phyloP scores from a whole-genome alignment of 1,140 invertebrate species.

The Elysia chlorotica region DNA sequence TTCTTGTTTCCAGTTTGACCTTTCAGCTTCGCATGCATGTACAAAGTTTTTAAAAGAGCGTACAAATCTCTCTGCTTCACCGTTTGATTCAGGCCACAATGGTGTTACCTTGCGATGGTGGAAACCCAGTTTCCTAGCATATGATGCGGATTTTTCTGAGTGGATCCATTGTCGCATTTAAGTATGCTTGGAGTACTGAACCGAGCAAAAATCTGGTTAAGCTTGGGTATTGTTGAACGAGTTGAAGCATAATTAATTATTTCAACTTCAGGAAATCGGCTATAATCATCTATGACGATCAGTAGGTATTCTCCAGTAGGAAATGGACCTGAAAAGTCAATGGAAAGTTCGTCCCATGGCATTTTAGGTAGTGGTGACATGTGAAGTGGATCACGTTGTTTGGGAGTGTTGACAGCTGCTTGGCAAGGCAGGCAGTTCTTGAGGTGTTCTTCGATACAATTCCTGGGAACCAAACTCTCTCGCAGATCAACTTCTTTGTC shows the following conservation, averaged over 20 bases:
- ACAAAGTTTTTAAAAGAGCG: background rate
- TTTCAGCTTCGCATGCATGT: background rate
- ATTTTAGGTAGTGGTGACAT: background rate
- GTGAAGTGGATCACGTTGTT: background rate
- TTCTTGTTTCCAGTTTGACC: background rate
- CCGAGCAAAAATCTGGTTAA: background rate
- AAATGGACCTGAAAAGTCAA: background rate
- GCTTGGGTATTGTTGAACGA: background rate
- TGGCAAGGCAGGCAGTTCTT: background rate
- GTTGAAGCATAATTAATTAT: background rate
- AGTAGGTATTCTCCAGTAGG: background rate
- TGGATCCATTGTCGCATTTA: background rate
- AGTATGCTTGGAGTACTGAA: background rate
- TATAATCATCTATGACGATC: background rate
- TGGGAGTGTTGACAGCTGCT: background rate
- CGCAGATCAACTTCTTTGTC: background rate
- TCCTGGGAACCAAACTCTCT: slow-evolving; percentile 1
- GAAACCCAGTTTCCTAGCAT: background rate
- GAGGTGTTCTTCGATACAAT: background rate
- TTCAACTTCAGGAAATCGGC: background rate
- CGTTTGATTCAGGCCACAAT: background rate
- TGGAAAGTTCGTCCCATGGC: background rate
- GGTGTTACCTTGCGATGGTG: background rate
- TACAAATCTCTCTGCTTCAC: background rate
- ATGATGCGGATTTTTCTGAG: background rate